A percentile compares a stretch with the other conserved stretches of the same genome.
Conservation (phyloP, 2,888 invertebrate genomes). For the Cosmia pyralina region DNA sequence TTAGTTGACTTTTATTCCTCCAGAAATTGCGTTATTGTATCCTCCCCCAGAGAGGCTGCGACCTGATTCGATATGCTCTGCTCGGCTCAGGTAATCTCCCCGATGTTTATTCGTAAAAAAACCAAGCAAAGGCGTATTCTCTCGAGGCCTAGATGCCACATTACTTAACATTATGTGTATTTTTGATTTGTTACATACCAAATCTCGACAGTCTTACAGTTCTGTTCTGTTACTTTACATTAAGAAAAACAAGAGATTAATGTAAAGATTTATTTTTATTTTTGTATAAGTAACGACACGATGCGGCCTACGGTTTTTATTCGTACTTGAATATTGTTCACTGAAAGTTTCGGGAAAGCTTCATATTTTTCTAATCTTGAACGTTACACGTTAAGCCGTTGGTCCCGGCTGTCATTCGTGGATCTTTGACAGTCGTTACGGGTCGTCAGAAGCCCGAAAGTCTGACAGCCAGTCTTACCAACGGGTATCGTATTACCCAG, state of each 20-base stretch:
- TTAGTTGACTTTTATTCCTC: slow-evolving; percentile 44
- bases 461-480: too few relatives aligned
- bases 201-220: not conserved
- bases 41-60: slow-evolving; percentile 52
- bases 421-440: too few relatives aligned
- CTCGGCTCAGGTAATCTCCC: slow-evolving; percentile 55
- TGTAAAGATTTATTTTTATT: not conserved
- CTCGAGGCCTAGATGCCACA: slow-evolving; percentile 34
- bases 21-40: slow-evolving; percentile 50
- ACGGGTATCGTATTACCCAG: too few relatives aligned
- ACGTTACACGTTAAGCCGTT: not conserved
- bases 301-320: not conserved
- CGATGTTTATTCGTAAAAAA: slow-evolving; percentile 59
- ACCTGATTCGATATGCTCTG: slow-evolving; percentile 55
- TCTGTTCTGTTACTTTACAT: not conserved
- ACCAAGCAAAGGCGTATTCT: slow-evolving; percentile 44
- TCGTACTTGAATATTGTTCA: not conserved
- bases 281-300: not conserved
- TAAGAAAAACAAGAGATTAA: slow-evolving; percentile 4
- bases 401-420: too few relatives aligned
- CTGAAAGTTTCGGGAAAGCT: not conserved
- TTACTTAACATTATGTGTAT: slow-evolving; percentile 47
- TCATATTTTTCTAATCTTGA: slow-evolving; percentile 12
- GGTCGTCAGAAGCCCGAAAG: too few relatives aligned
- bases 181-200: slow-evolving; percentile 22